These are phyloP conservation scores for Allophyes oxyacanthae DNA, from an alignment of 2,888 invertebrate species.

Conservation along the genomic window DNA sequence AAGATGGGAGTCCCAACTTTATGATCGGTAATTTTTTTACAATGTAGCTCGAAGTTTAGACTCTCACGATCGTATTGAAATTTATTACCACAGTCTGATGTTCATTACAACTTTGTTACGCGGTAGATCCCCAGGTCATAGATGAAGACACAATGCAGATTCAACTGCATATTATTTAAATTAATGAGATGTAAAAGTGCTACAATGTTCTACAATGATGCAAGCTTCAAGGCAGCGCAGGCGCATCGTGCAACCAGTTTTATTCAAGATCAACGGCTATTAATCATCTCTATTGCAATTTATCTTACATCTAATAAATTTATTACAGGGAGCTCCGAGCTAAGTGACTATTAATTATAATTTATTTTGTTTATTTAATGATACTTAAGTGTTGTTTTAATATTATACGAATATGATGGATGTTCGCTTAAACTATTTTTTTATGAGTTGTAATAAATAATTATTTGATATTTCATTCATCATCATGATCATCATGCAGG, in stretches of 20 bases:
- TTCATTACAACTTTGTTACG: no score
- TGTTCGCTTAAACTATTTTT: no score
- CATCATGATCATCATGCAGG: no score
- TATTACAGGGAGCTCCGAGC: conserved; percentile 3
- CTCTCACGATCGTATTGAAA: no score
- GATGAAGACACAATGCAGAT: conserved; percentile 10
- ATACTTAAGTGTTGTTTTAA: background rate
- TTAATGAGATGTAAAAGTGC: conserved; percentile 40
- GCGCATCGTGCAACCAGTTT: conserved; percentile 35
- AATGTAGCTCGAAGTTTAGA: no score
- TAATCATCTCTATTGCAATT: conserved; percentile 44
- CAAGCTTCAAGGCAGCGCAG: conserved; percentile 56
- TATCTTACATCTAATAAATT: conserved; percentile 20
- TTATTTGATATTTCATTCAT: no score
- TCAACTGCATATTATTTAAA: conserved; percentile 33
- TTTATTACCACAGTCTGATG: no score
- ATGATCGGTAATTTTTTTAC: no score
- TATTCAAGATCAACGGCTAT: conserved; percentile 62
- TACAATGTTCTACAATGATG: conserved; percentile 39
- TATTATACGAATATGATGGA: background rate
- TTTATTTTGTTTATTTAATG: background rate
- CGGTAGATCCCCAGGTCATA: no score
- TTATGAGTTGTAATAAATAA: no score
- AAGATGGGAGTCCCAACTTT: no score
- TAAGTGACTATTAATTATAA: background rate